Base-by-base conservation (phyloP, 2,113 vertebrate genomes). In the Alethe castanea region DNA sequence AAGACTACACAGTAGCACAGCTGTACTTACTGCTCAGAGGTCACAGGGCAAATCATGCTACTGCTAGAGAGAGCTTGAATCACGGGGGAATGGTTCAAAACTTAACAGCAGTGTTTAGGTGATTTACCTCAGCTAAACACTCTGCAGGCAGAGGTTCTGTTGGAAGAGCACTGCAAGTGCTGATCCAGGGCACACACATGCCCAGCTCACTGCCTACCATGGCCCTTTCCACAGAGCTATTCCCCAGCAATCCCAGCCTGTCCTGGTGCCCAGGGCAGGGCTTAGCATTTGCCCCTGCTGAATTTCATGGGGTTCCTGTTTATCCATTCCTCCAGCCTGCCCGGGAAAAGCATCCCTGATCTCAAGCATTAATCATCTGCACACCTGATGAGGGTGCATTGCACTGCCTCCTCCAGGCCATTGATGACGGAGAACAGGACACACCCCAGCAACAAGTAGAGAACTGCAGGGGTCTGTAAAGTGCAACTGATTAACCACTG, bases 101-200 rank as follows among this genome's bases (percentile, higher is more conserved):
- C 6, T 25, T 19, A 36, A 31, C 44, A 82, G 35, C 14, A 40
- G 25, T 5, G 19, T 31, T 74, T 7, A 36, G 20, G 19, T 69
- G 6, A 36, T 45, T 83, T 44, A 23, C 16, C 47, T 74, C 42
- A 48, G 28, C 40, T 79, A 19, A 87, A 73, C 20, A 3, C 38
- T 64, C 14, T 25, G 5, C 0, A 0, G 40, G 60, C 54, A 95
- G 36, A 60, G 35, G 25, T 15, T 82, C 26, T 70, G 20, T 22
- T 53, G 50, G 52, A 77, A 77, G 19, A 64, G 22, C 65, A n/a
- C 1, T 2, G 16, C 42, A n/a, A 42, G 20, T 48, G 12, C 25
- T 61, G n/a, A 40, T 36, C 24, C 6, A 9, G 22, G 35, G 50
- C 40, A 65, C 0, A 0, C 35, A 48, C 3, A 1, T 11, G 23